Conservation (phyloP, 2,113 vertebrate species). For the Alectura lathami region DNA sequence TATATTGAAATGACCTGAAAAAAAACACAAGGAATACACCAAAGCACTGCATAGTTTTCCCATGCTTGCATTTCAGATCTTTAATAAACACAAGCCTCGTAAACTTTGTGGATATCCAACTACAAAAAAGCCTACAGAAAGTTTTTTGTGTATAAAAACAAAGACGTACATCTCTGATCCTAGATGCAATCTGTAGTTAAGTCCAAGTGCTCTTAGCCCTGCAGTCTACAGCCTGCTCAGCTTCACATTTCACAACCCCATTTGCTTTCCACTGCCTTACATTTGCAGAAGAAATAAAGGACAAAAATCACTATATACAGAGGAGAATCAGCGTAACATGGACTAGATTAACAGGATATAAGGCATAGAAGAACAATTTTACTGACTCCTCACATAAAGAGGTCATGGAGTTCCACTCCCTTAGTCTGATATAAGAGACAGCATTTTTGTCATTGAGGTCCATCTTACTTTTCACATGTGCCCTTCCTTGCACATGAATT, state of each 20-base stretch:
- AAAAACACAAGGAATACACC: background rate
- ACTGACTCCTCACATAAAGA: background rate
- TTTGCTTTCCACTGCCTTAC: background rate
- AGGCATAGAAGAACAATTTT: background rate
- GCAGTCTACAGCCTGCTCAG: background rate
- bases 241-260: background rate
- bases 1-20: background rate
- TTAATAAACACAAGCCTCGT: background rate
- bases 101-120: background rate
- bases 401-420: background rate
- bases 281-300: background rate
- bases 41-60: background rate
- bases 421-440: background rate
- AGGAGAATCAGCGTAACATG: background rate
- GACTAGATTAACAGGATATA: background rate
- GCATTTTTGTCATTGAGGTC: background rate
- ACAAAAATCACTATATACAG: background rate
- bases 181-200: background rate
- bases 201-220: background rate
- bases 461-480: background rate
- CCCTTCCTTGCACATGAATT: background rate
- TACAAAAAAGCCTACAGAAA: background rate
- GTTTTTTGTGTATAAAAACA: background rate
- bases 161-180: background rate
- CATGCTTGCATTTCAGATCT: background rate